Evolutionary conservation across 2,797 vertebrate genomes (phyloP).

Genomic region (Coracias cyanogaster): DNA sequence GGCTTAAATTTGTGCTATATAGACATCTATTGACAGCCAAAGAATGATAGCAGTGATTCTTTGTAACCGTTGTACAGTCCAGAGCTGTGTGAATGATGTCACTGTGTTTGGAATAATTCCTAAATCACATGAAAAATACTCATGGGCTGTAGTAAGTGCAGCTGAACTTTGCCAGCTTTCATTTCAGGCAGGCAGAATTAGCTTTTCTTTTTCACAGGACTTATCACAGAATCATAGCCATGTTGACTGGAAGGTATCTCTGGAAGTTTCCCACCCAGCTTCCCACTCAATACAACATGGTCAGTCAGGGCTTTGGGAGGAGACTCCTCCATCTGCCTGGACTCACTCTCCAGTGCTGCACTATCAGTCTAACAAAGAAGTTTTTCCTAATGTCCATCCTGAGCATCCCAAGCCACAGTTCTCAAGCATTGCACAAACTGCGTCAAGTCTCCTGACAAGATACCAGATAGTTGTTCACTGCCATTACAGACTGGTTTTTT

Average conservation of each 20-base stretch:
- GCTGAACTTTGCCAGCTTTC: constrained; percentile 27
- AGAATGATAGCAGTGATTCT: constrained; percentile 6
- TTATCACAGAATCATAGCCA: not conserved
- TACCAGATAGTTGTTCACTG: not conserved
- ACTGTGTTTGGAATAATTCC: constrained; percentile 43
- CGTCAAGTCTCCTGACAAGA: not conserved
- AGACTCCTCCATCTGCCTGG: not conserved
- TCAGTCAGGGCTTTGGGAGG: not conserved
- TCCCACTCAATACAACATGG: not conserved
- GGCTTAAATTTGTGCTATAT: not conserved
- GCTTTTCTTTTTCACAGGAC: not conserved
- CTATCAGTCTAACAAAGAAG: not conserved
- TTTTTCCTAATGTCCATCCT: not conserved
- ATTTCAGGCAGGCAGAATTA: constrained; percentile 15
- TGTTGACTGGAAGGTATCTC: not conserved
- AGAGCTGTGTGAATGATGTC: constrained; percentile 50
- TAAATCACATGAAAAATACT: constrained; percentile 71
- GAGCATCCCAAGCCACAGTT: not conserved
- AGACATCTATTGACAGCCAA: not conserved
- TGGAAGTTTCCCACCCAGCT: not conserved
- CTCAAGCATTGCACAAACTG: not conserved
- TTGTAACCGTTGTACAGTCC: not conserved
- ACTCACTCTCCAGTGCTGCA: not conserved
- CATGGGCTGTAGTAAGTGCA: constrained; percentile 19
- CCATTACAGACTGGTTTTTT: not conserved